Evolutionary conservation across 64 coral and sea anemone genomes (phyloP).

Genomic region (Porites lutea): DNA sequence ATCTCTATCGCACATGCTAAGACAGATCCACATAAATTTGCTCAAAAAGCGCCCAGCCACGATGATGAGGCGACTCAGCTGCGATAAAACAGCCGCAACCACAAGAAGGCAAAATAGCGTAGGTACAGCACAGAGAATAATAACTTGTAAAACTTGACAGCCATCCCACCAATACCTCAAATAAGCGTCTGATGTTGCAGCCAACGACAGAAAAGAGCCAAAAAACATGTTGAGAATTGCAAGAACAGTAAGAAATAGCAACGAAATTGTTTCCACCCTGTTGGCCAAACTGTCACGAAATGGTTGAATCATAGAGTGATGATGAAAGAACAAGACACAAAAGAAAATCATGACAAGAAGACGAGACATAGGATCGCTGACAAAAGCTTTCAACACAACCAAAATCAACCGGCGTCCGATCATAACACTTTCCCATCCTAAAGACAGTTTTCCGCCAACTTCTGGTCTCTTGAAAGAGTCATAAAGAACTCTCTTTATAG

Average conservation of each 20-base stretch:
- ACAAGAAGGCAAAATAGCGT: too few relatives aligned
- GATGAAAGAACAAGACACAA: conserved; percentile 62
- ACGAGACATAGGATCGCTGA: conserved; percentile 55
- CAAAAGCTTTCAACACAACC: conserved; percentile 49
- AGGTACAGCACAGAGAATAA: conserved; percentile 54
- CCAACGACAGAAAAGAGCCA: conserved; percentile 37
- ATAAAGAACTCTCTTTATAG: not conserved
- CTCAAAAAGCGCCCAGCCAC: too few relatives aligned
- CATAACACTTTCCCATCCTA: conserved; percentile 14
- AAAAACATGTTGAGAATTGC: conserved; percentile 41
- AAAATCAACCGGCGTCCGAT: not conserved
- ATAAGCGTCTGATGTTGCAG: conserved; percentile 15
- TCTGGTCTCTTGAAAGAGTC: conserved; percentile 49
- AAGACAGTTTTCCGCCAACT: not conserved
- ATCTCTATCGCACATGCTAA: too few relatives aligned
- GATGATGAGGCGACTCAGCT: too few relatives aligned
- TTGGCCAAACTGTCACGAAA: conserved; percentile 67
- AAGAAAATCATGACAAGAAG: conserved; percentile 41
- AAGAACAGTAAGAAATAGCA: conserved; percentile 57
- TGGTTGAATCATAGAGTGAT: conserved; percentile 64
- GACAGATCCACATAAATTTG: too few relatives aligned
- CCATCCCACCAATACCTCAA: not conserved
- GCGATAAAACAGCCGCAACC: too few relatives aligned
- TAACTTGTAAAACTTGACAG: conserved; percentile 23
- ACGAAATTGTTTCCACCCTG: conserved; percentile 54